phyloP scores from a whole-genome alignment of 2,113 vertebrate species.

The Coturnix japonica region DNA sequence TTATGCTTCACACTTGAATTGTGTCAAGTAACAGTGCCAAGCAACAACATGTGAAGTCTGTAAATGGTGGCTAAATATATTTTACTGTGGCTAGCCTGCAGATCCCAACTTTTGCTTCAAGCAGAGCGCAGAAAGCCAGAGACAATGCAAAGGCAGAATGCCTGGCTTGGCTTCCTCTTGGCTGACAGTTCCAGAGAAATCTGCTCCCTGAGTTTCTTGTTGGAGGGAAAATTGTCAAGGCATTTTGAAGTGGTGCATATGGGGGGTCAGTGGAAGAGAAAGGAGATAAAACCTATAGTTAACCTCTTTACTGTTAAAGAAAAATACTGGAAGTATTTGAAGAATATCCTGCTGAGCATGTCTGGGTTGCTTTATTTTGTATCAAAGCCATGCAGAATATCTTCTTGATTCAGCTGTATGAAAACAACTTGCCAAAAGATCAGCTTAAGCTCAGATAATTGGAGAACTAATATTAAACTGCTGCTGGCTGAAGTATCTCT shows the following conservation, averaged over 20 bases:
- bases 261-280: background rate
- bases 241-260: background rate
- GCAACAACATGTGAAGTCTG: background rate
- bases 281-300: background rate
- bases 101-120: background rate
- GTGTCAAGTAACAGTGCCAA: conserved; percentile 28
- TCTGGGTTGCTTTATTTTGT: background rate
- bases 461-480: background rate
- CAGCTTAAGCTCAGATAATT: background rate
- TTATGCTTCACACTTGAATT: conserved; percentile 34
- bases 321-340: background rate
- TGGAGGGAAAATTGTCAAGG: background rate
- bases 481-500: background rate
- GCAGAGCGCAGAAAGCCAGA: background rate
- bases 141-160: background rate
- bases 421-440: background rate
- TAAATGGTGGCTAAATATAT: conserved; percentile 7
- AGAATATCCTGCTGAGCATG: background rate
- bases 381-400: background rate
- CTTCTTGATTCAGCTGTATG: background rate
- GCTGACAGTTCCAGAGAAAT: background rate
- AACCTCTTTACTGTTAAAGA: background rate
- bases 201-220: background rate
- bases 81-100: background rate
- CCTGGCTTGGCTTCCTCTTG: background rate